phyloP scores from a whole-genome alignment of 1,140 invertebrate species.

The Eufriesea mexicana region DNA sequence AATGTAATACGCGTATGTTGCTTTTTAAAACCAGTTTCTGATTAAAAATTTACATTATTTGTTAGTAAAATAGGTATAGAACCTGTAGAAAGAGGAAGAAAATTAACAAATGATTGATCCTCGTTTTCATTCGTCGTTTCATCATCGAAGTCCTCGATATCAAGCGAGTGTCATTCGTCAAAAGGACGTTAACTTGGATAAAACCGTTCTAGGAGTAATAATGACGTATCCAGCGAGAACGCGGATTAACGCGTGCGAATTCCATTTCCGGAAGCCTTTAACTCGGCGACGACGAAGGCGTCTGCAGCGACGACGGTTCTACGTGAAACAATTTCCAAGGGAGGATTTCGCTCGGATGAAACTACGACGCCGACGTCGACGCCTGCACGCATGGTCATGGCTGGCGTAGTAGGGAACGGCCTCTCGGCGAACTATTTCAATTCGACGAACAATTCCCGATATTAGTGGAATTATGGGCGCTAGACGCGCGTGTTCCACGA shows the following conservation, averaged over 20 bases:
- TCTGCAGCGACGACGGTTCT: not conserved
- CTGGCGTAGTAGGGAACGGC: not conserved
- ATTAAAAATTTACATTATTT: too few species aligned
- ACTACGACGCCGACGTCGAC: not conserved
- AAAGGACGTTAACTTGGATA: constrained; percentile 28
- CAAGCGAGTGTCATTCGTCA: not conserved
- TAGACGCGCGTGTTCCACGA: constrained; percentile 50
- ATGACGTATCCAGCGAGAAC: not conserved
- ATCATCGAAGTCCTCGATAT: not conserved
- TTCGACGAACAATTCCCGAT: constrained; percentile 64
- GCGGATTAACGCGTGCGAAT: constrained; percentile 42
- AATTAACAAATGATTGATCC: not conserved
- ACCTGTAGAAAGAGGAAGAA: not conserved
- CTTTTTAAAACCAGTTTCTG: too few species aligned
- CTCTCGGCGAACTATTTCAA: constrained; percentile 61
- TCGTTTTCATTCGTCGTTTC: not conserved
- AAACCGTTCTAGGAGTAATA: not conserved
- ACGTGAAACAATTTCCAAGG: constrained; percentile 20
- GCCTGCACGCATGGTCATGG: constrained; percentile 28
- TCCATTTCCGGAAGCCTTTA: not conserved
- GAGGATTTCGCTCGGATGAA: constrained; percentile 14
- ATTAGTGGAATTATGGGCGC: constrained; percentile 56
- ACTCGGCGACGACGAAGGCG: not conserved
- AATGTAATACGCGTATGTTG: too few species aligned
- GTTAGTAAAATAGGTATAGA: too few species aligned